These are phyloP conservation scores for Pherbina coryleti DNA, from an alignment of 2,888 invertebrate species.

Conservation along the genomic window DNA sequence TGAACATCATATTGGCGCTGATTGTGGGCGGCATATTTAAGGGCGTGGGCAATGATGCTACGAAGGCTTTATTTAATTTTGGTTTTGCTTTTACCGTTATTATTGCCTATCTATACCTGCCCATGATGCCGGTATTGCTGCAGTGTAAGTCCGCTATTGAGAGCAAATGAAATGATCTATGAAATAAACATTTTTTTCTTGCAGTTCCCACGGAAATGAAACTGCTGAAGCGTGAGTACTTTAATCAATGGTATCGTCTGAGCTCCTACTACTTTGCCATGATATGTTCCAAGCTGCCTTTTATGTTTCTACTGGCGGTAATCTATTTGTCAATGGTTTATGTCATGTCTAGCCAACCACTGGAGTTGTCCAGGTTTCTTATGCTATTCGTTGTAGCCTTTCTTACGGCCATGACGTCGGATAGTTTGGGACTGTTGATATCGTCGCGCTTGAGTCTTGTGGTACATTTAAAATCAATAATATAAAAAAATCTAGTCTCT, in stretches of 20 bases:
- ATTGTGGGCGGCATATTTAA: constrained; percentile 80
- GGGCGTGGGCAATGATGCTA: constrained; percentile 83
- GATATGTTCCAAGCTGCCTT: constrained; percentile 78
- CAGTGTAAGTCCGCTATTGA: constrained; percentile 76
- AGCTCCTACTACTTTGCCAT: constrained; percentile 84
- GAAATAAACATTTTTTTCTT: constrained; percentile 49
- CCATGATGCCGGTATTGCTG: constrained; percentile 84
- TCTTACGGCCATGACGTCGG: constrained; percentile 81
- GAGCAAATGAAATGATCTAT: background rate
- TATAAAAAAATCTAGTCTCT: no score
- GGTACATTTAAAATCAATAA: constrained; percentile 77
- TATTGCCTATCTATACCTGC: constrained; percentile 84
- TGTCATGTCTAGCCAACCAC: constrained; percentile 80
- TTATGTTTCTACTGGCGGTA: constrained; percentile 77
- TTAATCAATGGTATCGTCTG: constrained; percentile 87
- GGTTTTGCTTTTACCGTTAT: constrained; percentile 86
- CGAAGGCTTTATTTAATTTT: constrained; percentile 86
- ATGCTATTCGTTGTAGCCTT: constrained; percentile 81
- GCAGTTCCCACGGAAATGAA: constrained; percentile 84
- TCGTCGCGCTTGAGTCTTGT: constrained; percentile 82
- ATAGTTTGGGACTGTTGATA: constrained; percentile 82
- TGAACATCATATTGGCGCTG: constrained; percentile 78
- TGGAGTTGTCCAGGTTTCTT: constrained; percentile 76
- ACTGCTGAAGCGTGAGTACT: constrained; percentile 82
- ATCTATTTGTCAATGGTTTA: constrained; percentile 81